Evolutionary conservation across 2,113 vertebrate genomes (phyloP).

Genomic region (Cyanistes caeruleus): DNA sequence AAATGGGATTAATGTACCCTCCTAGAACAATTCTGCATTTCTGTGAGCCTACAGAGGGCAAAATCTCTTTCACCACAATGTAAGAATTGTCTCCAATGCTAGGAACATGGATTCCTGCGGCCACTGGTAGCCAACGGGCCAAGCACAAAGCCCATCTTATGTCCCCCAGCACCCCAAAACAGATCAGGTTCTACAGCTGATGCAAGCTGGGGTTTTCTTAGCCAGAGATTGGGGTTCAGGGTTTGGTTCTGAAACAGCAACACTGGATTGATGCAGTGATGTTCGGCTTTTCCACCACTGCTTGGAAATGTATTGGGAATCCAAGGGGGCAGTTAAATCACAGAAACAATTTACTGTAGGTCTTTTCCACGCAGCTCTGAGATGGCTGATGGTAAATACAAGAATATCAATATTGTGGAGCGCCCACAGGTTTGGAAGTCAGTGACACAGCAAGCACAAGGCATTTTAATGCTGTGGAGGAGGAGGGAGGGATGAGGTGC

Average conservation of each 20-base stretch:
- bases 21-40: neutral
- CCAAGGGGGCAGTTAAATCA: neutral
- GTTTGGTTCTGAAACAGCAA: neutral
- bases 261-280: accelerated
- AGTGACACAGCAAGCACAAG: neutral
- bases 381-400: neutral
- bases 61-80: accelerated
- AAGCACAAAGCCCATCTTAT: neutral
- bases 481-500: neutral
- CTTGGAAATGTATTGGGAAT: neutral
- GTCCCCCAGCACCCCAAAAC: neutral
- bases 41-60: neutral
- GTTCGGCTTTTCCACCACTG: neutral
- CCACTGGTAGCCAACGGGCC: accelerated
- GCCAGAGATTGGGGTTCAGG: no score
- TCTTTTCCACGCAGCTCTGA: neutral
- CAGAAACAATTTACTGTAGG: neutral
- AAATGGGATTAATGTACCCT: neutral
- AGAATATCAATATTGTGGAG: neutral
- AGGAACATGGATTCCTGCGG: neutral
- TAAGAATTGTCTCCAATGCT: neutral
- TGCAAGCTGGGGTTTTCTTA: neutral
- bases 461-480: neutral
- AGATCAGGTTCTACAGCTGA: neutral
- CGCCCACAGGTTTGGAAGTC: neutral